Percentiles rank a stretch among this genome's conserved stretches.
Evolutionary conservation across 2,113 vertebrate species (phyloP).

Genomic region (Crypturellus undulatus): DNA sequence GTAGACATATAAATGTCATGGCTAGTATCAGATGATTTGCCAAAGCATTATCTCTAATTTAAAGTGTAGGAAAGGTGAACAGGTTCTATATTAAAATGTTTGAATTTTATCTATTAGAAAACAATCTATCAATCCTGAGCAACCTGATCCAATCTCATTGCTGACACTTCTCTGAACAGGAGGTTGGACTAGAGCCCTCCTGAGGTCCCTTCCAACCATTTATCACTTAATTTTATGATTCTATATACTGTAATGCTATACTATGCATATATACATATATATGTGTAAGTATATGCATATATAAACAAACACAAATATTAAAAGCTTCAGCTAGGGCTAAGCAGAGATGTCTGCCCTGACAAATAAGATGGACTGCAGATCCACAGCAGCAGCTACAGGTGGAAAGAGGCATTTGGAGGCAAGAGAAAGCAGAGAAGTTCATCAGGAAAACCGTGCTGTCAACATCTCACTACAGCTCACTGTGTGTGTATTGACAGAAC

Average conservation of each 20-base stretch:
- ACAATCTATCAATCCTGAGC: background rate
- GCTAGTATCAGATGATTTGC: background rate
- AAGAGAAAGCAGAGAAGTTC: background rate
- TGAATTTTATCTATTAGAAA: background rate
- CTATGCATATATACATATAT: background rate
- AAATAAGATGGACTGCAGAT: background rate
- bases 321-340: background rate
- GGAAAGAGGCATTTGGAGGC: background rate
- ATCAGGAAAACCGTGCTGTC: background rate
- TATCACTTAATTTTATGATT: background rate
- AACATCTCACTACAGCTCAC: accelerated
- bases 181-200: background rate
- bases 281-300: background rate
- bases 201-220: background rate
- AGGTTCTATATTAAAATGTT: background rate
- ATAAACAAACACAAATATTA: background rate
- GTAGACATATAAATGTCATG: background rate
- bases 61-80: background rate
- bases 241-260: background rate
- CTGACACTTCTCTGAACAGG: background rate
- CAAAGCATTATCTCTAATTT: background rate
- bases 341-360: background rate
- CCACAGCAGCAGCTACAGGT: background rate
- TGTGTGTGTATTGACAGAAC: background rate
- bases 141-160: background rate